Evolutionary conservation across 2,113 vertebrate genomes (phyloP), one percentile per base, ranked within the genome.

Genomic region (Philantomba maxwellii): DNA sequence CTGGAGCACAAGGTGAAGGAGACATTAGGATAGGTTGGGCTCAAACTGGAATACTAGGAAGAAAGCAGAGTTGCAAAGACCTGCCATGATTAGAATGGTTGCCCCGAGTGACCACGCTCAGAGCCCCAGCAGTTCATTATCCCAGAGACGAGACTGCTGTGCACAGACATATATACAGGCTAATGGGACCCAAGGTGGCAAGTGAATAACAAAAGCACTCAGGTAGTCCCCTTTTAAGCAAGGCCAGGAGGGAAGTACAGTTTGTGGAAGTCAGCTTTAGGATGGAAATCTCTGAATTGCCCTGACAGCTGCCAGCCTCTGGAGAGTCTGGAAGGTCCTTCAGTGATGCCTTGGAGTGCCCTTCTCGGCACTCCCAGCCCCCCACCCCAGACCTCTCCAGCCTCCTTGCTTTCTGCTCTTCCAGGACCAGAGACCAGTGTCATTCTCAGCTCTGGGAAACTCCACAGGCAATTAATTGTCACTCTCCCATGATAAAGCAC

Each of bases 381-480:
- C 43, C 30, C 0, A 13, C 6, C 47, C 45, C 28, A 33, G 45
- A 2, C 9, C 6, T 10, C 15, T 15, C 19, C 3, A 16, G 19
- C 12, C 17, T 58, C 33, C n/a, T 13, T 43, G 28, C 17, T 78
- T 5, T 78, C 17, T 60, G 25, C 21, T 53, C 28, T n/a, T 60
- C 39, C 26, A 73, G 21, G 47, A 36, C 25, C 28, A 43, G 47
- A 19, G 2, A 2, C 26, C 49, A 77, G 30, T 55, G 55, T 23
- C 58, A 75, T 15, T 36, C 17, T 19, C 58, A 39, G 51, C 73
- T 82, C 55, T 84, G 77, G 39, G 62, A 85, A 57, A 47, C 49
- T 49, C n/a, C 13, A 13, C 5, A 30, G 49, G 26, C 1, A 5
- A 78, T 47, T 53, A 21, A 21, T 13, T 73, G 66, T 2, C 21